Base-by-base conservation (phyloP, 1,140 invertebrate species). In the Ephestia elutella region DNA sequence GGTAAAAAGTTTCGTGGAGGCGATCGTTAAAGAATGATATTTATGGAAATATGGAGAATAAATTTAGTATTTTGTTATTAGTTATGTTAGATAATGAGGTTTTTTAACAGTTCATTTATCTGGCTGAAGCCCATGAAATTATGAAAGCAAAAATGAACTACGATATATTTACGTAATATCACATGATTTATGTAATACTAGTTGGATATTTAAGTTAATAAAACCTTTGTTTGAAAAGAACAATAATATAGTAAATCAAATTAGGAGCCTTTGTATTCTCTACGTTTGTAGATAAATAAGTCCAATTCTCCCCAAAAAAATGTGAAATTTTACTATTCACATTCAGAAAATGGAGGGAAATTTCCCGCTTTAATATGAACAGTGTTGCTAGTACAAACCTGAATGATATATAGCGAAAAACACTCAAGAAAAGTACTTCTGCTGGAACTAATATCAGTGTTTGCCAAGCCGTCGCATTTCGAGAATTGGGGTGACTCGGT, bases 401-500 rank as follows among this genome's bases (percentile, higher is more conserved):
- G 68, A 75, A 80, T 82, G 74, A 82, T 72, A 82, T 79, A 81
- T 78, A 76, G 73, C 69, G 63, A 69, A 71, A 82, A 77, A 76
- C 78, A 83, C 79, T 83, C 72, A 76, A 71, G 73, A 66, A 68
- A 70, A 82, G 80, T 81, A 78, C 71, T 81, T 77, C 78, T 70
- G 73, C 55, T 76, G 70, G 72, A 85, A 83, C 79, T 85, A 82
- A 85, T 85, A 85, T 85, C 82, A 72, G 67, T 83, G 76, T 83
- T 86, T 82, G 82, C 75, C 80, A 83, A 86, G 71, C 75, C 80
- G 73, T 75, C 79, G 72, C 76, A 74, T 82, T 81, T 74, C 62
- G 64, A 61, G 73, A 78, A 86, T 79, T 82, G 72, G 81, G 78
- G 74, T 80, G 83, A 82, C 73, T 73, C 38, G 56, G 57, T 63